Conservation (phyloP, 2,888 invertebrate genomes). For the Drosophila eohydei region DNA sequence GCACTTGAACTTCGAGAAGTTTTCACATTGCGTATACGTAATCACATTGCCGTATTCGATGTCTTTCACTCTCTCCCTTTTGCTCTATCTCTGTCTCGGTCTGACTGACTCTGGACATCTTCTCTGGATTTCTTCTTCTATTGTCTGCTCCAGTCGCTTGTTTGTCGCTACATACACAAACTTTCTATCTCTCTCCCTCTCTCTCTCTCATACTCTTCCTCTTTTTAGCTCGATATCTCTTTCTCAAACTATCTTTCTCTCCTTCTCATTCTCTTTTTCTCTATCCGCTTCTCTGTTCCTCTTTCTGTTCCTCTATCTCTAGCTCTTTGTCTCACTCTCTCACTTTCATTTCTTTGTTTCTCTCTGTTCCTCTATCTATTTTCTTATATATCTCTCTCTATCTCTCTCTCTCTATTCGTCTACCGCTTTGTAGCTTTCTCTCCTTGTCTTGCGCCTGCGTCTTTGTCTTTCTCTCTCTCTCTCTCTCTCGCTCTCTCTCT, state of each 20-base stretch:
- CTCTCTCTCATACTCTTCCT: not conserved
- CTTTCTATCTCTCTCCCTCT: constrained; percentile 24
- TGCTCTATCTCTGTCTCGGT: not conserved
- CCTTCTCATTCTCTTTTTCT: not conserved
- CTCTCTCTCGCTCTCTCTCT: not conserved
- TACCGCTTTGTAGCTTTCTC: not conserved
- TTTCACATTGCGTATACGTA: constrained; percentile 74
- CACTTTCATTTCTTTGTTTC: too few relatives aligned
- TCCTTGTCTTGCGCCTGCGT: too few relatives aligned
- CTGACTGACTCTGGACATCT: not conserved
- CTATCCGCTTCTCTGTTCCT: constrained; percentile 15
- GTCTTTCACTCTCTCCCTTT: not conserved
- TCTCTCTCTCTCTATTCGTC: not conserved
- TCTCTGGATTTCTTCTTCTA: not conserved
- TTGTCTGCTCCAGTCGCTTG: not conserved
- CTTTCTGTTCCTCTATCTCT: constrained; percentile 14
- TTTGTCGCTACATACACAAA: not conserved
- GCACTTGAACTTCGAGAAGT: constrained; percentile 76
- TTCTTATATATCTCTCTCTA: not conserved
- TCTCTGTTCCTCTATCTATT: too few relatives aligned
- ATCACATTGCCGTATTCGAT: constrained; percentile 53
- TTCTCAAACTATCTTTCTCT: not conserved
- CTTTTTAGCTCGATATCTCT: not conserved
- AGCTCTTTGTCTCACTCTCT: too few relatives aligned
- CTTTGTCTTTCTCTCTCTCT: too few relatives aligned